Evolutionary conservation across 2,113 vertebrate genomes (phyloP), one percentile per base, ranked within the genome.

Genomic region (Tricholaema leucomelas): DNA sequence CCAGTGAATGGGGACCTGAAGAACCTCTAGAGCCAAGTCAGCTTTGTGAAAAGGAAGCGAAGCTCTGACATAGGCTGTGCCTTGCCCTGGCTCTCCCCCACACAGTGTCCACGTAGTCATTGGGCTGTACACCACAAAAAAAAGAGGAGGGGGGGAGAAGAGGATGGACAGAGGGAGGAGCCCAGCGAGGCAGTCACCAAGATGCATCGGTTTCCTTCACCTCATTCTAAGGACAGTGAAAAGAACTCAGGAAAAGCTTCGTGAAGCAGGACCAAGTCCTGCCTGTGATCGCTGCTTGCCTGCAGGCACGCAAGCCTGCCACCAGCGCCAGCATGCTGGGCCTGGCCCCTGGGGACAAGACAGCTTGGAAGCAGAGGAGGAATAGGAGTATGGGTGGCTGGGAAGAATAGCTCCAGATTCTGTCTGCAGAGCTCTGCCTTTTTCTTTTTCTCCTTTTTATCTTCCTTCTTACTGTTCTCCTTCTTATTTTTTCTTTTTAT

Each of bases 141-240:
- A 72, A 48, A 61, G 48, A 78, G 78, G 30, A 18, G 55, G 38
- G 8, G 10, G 11, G 24, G 10, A 15, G 46, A 6, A 54, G 15
- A 15, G 72, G 82, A 82, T 59, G 61, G 55, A 28, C 54, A 2
- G 58, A 78, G 66, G 90, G 93, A 94, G 93, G 95, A 96, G 84
- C 72, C n/a, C 46, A 66, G 2, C 31, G 2, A 36, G 36, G 33
- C 83, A 15, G 25, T 66, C n/a, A 70, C 55, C 15, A 8, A 80
- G 67, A 42, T 36, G 72, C 19, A 18, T 19, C 5, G 8, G 56
- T 83, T 90, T 64, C 61, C 73, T 69, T 94, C 84, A 94, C 88
- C 88, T 69, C n/a, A 1, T 78, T 85, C 81, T 94, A 65, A 95
- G 95, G 93, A 91, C 91, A 92, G 40, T 10, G 30, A 54, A 89